Conservation (phyloP, 1,140 invertebrate genomes). For the Harlomillsia oculata region DNA sequence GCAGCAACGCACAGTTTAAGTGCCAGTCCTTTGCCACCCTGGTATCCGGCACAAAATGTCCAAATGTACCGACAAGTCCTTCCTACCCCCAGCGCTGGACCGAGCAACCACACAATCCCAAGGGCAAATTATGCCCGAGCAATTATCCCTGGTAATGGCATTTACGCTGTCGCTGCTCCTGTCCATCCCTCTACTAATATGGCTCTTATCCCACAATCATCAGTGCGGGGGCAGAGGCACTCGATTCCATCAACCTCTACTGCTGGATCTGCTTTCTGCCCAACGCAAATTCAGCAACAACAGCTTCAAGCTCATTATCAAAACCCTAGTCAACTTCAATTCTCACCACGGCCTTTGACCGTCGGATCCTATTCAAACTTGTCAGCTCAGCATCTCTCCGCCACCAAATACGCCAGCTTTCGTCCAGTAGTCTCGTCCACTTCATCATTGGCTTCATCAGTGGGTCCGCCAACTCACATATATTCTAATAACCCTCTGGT, state of each 20-base stretch:
- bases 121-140: no score
- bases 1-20: not conserved
- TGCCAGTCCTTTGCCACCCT: not conserved
- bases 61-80: conserved; percentile 3
- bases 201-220: no score
- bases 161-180: no score
- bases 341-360: not conserved
- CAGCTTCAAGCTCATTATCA: conserved; percentile 7
- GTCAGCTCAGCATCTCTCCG: conserved; percentile 4
- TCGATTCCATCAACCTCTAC: no score
- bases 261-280: no score
- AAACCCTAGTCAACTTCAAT: conserved; percentile 5
- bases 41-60: not conserved
- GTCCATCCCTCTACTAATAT: no score
- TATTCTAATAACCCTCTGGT: not conserved
- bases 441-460: conserved; percentile 2
- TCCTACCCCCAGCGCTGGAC: no score
- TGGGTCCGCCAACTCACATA: not conserved
- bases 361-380: conserved; percentile 1
- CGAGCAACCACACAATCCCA: no score
- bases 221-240: no score
- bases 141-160: no score
- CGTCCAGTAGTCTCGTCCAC: conserved; percentile 12
- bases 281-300: no score
- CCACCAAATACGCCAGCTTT: conserved; percentile 5